These are phyloP conservation scores for Hirtodrosophila trivittata DNA, from an alignment of 2,888 invertebrate genomes.

Conservation along the genomic window DNA sequence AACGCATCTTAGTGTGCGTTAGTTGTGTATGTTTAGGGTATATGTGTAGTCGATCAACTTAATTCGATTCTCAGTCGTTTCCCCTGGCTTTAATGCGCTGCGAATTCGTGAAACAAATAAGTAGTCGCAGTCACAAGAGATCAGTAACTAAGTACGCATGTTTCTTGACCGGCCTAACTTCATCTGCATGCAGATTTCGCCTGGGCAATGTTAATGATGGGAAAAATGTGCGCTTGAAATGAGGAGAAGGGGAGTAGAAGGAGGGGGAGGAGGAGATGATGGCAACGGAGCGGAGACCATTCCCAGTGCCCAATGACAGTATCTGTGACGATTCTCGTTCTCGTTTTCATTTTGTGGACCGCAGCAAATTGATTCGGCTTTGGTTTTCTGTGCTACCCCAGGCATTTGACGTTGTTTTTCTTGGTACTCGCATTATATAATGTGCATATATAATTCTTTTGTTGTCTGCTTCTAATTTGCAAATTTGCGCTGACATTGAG, in stretches of 20 bases:
- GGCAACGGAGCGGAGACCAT: conserved; percentile 19
- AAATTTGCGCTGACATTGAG: conserved; percentile 67
- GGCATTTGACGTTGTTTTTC: conserved; percentile 51
- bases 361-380: conserved; percentile 68
- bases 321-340: conserved; percentile 53
- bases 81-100: conserved; percentile 58
- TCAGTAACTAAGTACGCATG: conserved; percentile 78
- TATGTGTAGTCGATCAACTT: neutral
- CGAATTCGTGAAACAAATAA: conserved; percentile 81
- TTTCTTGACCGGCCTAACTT: conserved; percentile 63
- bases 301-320: conserved; percentile 26
- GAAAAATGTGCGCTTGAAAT: conserved; percentile 50
- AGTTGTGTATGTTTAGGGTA: neutral
- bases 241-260: conserved; percentile 7
- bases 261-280: neutral
- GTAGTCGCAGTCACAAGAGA: conserved; percentile 63
- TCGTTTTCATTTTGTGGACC: conserved; percentile 53
- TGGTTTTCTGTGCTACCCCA: conserved; percentile 33
- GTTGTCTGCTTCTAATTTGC: conserved; percentile 73
- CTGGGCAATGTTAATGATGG: conserved; percentile 72
- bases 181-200: conserved; percentile 68
- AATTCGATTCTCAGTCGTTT: conserved; percentile 13
- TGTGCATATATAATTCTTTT: conserved; percentile 72
- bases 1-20: no score
- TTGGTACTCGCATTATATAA: conserved; percentile 60